Evolutionary conservation across 2,113 vertebrate genomes (phyloP).

Genomic region (Andinoacara biseriatus): DNA sequence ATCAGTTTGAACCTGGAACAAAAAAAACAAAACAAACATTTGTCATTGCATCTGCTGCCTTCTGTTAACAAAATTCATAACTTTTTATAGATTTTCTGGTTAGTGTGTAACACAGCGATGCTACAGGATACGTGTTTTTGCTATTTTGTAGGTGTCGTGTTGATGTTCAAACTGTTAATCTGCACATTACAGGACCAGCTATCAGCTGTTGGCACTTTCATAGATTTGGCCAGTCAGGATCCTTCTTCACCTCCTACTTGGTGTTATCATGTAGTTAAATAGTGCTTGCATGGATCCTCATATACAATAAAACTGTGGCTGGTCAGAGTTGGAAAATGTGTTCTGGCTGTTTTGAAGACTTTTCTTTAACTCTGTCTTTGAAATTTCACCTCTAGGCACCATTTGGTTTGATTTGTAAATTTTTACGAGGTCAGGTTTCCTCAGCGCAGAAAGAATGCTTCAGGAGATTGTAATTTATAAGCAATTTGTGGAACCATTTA

Average conservation of each 20-base stretch:
- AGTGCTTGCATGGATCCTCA: not conserved
- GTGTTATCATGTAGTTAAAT: not conserved
- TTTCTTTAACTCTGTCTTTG: not conserved
- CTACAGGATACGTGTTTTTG: not conserved
- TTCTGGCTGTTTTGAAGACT: too few species aligned
- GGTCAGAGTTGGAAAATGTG: not conserved
- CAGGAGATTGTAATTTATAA: not conserved
- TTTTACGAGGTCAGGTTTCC: not conserved
- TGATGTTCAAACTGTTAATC: not conserved
- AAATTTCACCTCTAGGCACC: not conserved
- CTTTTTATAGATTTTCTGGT: not conserved
- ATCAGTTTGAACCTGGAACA: not conserved
- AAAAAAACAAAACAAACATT: not conserved
- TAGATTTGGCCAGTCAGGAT: not conserved
- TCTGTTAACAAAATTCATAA: not conserved
- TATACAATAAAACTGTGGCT: accelerated
- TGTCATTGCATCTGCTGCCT: not conserved
- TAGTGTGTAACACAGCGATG: not conserved
- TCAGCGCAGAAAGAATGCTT: not conserved
- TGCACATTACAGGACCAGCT: accelerated
- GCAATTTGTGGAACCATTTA: not conserved
- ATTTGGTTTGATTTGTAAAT: not conserved
- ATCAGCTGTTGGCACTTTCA: not conserved
- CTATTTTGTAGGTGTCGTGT: not conserved
- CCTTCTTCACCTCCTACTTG: not conserved